Percentiles rank a stretch among this genome's conserved stretches.
Evolutionary conservation across 1,140 invertebrate species (phyloP).

Genomic region (Cepaea nemoralis): DNA sequence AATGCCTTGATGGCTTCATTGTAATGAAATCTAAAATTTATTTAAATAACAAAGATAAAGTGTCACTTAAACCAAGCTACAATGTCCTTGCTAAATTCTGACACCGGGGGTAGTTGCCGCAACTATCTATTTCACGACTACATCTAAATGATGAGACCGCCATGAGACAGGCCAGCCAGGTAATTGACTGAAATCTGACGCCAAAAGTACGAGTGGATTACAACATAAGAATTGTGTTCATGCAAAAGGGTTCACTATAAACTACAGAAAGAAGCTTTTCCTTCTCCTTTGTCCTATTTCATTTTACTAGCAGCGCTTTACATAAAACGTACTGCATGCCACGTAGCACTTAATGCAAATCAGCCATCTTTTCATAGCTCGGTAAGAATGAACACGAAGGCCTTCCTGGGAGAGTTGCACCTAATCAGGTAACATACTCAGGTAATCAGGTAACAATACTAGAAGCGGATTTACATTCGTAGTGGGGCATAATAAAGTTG

Average conservation of each 20-base stretch:
- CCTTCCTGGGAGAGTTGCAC: constrained; percentile 12
- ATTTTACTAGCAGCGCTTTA: constrained; percentile 7
- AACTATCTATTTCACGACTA: constrained; percentile 18
- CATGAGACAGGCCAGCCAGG: neutral
- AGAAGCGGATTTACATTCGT: neutral
- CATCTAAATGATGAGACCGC: neutral
- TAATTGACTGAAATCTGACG: constrained; percentile 19
- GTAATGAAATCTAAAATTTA: constrained; percentile 3
- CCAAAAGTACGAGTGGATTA: constrained; percentile 23
- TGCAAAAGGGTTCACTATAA: constrained; percentile 28
- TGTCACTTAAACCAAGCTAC: neutral
- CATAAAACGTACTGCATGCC: constrained; percentile 27
- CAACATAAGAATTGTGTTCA: constrained; percentile 19
- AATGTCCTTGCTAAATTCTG: constrained; percentile 6
- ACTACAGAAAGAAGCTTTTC: constrained; percentile 8
- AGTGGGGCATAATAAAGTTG: constrained; percentile 1
- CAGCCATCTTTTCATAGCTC: neutral
- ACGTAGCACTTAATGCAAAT: neutral
- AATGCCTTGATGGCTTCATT: neutral
- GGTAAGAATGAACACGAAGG: neutral
- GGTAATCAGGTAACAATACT: constrained; percentile 18
- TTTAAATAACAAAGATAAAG: constrained; percentile 14
- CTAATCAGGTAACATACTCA: constrained; percentile 6
- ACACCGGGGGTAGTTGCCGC: neutral
- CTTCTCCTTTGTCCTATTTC: constrained; percentile 11